Conservation (phyloP, 2,113 vertebrate species). For the sheep (Ovis aries) region ARS-UI_Ramb_v3.0 NC_056058.1:107816501-107817000, state of each 20-base stretch:
- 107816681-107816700: not conserved
- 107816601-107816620: not conserved
- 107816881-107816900: not conserved
- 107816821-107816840: constrained; percentile 13
- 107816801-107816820: not conserved
- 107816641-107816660: not conserved
- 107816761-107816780: constrained; percentile 71
- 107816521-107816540: not conserved
- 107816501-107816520: not conserved
- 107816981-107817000: not conserved
- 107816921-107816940: not conserved
- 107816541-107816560: not conserved
- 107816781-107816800: constrained; percentile 64
- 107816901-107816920: not conserved
- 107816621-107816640: not conserved
- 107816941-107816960: not conserved
- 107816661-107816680: not conserved
- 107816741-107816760: constrained; percentile 47
- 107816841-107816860: not conserved
- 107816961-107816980: not conserved
- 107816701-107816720: constrained; percentile 24
- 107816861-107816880: not conserved
- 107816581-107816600: not conserved
- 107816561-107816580: not conserved
- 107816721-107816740: constrained; percentile 4